Base-by-base conservation (phyloP, 2,113 vertebrate genomes). In the Cricetomys ansorgei region DNA sequence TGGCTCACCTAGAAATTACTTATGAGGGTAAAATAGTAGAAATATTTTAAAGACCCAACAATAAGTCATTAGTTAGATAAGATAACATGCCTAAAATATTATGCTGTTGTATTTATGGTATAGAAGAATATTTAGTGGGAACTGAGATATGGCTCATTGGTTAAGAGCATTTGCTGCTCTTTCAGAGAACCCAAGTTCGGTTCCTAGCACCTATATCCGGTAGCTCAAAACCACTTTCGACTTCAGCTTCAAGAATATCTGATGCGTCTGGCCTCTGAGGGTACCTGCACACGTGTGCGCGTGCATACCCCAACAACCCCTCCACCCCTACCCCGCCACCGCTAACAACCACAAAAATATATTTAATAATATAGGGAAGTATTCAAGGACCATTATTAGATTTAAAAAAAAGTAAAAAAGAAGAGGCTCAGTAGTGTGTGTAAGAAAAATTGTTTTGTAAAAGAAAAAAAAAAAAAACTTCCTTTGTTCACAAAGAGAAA, bases 1-100 rank as follows among this genome's bases (percentile, higher is more conserved):
- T 85, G 23, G 5, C 34, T 94, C 25, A 92, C 80, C 69, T 94
- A 76, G 88, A 95, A 93, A 64, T 69, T 88, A 27, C 92, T 93
- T 55, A 73, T 72, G 77, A 7, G 93, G 89, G 81, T 45, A 62
- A 55, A 85, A 91, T 40, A 88, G 79, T 37, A 65, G 62, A 88
- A 92, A 31, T 94, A 55, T 64, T 45, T 72, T 65, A 84, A 64
- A 83, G 69, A 34, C 31, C 64, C 45, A 40, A 55, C 27, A 94
- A 81, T 91, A 59, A 85, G 27, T 0, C 92, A 45, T 87, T 92
- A 43, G n/a, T 81, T 93, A 69, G 87, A 50, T 76, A 70, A 93
- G 67, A 88, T 75, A 87, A 48, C 25, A 80, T 48, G 50, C 3
- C 31, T 92, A 81, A 83, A 86, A 73, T 81, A 92, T 79, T 70